A percentile compares a stretch with the other conserved stretches of the same genome.
Conservation (phyloP, 2,888 invertebrate species). For the Synergus laeviventris region DNA sequence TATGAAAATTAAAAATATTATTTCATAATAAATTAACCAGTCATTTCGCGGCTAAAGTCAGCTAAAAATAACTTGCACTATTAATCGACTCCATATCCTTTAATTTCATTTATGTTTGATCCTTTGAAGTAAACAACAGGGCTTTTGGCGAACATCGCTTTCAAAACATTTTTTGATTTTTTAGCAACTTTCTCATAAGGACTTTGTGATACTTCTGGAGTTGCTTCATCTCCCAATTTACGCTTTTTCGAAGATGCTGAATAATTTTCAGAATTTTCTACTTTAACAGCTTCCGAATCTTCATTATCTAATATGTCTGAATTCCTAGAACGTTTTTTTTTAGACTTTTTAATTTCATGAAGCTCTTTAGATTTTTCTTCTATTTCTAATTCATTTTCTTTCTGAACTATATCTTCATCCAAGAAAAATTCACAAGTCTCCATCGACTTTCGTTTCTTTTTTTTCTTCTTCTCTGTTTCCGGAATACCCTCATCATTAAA, state of each 20-base stretch:
- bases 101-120: conserved; percentile 69
- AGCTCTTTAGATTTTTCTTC: conserved; percentile 42
- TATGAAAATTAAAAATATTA: conserved; percentile 12
- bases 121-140: conserved; percentile 66
- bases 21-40: conserved; percentile 13
- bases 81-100: conserved; percentile 66
- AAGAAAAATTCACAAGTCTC: conserved; percentile 46
- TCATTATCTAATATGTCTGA: conserved; percentile 13
- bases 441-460: conserved; percentile 46
- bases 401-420: conserved; percentile 46
- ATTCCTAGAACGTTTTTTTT: conserved; percentile 35
- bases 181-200: background rate
- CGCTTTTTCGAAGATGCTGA: conserved; percentile 38
- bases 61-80: conserved; percentile 27
- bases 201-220: conserved; percentile 31
- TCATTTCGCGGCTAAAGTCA: background rate
- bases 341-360: conserved; percentile 43
- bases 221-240: conserved; percentile 22
- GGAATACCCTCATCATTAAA: background rate
- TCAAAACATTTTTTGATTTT: conserved; percentile 61
- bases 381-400: conserved; percentile 40
- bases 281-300: conserved; percentile 36
- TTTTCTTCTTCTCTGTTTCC: conserved; percentile 41
- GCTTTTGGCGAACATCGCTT: conserved; percentile 62
- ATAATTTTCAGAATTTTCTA: conserved; percentile 27